Base-by-base conservation (phyloP, 2,888 invertebrate species). In the Drosophila rellima region DNA sequence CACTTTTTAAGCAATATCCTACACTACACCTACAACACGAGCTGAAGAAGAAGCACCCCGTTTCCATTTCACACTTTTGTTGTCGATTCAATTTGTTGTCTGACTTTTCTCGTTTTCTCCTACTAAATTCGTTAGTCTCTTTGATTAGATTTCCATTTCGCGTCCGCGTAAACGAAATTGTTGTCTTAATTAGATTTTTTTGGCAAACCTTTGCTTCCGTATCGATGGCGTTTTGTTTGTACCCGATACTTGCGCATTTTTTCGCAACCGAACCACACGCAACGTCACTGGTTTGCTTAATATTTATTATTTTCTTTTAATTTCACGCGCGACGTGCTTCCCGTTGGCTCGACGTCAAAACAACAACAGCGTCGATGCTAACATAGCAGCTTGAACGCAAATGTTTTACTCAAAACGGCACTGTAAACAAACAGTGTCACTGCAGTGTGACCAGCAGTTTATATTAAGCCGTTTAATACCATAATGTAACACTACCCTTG, bases 21-120 rank as follows among this genome's bases (percentile, higher is more conserved):
- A 68, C 52, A 39, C 66, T 47, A 62, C 65, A 68, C 39, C 78
- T 44, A 69, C 39, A 33, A 37, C 59, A 44, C 18, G 57, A 50
- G 52, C 61, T 44, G 55, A 59, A 26, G 45, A 51, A 55, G 52
- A 50, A 68, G 55, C 74, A 70, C 56, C 60, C 69, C 70, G 54
- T 78, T 87, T 78, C 88, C 85, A 81, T 77, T 73, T 73, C 66
- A 73, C 74, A 59, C 57, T 45, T 29, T 48, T 48, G 54, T 45
- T 61, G 48, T 42, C 42, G 40, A 51, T 52, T 56, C n/a, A 56
- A 39, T 61, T 57, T 40, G 33, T 42, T 60, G 57, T 39, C 37
- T 61, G 55, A 71, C 39, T 76, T 52, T 77, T 55, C 56, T 37
- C 45, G 47, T 31, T 50, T 75, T 42, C n/a, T 33, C 44, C 29